Evolutionary conservation across 2,113 vertebrate genomes (phyloP), one percentile per base, ranked within the genome.

Genomic region (Trichechus manatus): DNA sequence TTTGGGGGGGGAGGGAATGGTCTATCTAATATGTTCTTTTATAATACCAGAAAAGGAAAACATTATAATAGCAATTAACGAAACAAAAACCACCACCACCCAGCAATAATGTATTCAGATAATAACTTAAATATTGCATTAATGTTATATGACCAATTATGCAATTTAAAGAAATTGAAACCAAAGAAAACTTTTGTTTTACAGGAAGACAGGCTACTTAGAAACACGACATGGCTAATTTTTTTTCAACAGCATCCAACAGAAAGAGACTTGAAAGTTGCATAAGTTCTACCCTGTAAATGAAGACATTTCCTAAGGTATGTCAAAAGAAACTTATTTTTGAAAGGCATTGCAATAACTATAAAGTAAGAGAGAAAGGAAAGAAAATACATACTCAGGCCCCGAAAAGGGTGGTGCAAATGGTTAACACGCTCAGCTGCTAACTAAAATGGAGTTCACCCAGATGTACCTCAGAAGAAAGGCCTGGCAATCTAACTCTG

Each of bases 131-230:
- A 79, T n/a, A 53, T 29, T 72, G 23, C 42, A 53, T 20, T 39
- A 72, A 50, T 86, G 42, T 84, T 85, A 72, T 53, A 53, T 70
- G 72, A 42, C 31, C n/a, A 42, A 25, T 63, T 92, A 47, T 33
- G 31, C 56, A 79, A 63, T 78, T 83, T 77, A 83, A 88, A 36
- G 8, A 83, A 10, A 75, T 27, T 63, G 20, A 93, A 96, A 31
- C 61, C 33, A 89, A 11, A 79, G n/a, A 5, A 19, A 86, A 81
- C 75, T 91, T 98, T 91, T 96, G 87, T 98, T 97, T 98, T 97
- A 89, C 63, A 95, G 70, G 88, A 93, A 95, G 31, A 66, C 68
- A 80, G 78, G 84, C 89, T 96, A 20, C 72, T 77, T 96, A 90
- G 53, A 97, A 95, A 91, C 78, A 97, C 68, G 78, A 39, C 11